Base-by-base conservation (phyloP, 2,888 invertebrate species). In the Diaprepes abbreviatus region DNA sequence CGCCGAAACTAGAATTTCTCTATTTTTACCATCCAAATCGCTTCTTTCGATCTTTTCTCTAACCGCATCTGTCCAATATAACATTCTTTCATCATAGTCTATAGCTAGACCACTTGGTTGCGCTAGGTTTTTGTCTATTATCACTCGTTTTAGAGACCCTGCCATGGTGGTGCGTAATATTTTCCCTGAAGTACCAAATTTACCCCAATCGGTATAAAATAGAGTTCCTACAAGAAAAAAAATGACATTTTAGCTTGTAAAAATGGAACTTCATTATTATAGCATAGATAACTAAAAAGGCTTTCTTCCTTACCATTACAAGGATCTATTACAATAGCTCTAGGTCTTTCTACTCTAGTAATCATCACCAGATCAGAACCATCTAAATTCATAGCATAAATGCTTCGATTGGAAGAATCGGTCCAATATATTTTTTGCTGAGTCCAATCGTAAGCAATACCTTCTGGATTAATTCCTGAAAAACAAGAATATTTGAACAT, bases 371-470 rank as follows among this genome's bases (percentile, higher is more conserved):
- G 85, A 76, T 95, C 92, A 0, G 91, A 87, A 1, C 96, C 95
- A 79, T 96, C 95, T 17, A 94, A 85, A 80, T 97, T 96, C 94
- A 98, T 95, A 0, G 97, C 94, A 79, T 96, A 97, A 64, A 97
- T 96, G 9, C 95, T 94, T 78, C 95, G 95, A 77, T 97, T 96
- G 0, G 94, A 93, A 24, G 96, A 95, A 79, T 98, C 98, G 0
- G 98, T 96, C 97, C 97, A 99, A 83, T 98, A 98, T 35, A 99
- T 90, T 83, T 97, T 98, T 81, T 94, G 94, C 76, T 96, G 96
- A 0, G 98, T 95, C 98, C 98, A 99, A 81, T 99, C 98, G 81
- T 97, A 96, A 0, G 96, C 95, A 72, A 97, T 93, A 3, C 96
- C 96, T 83, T 96, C 96, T 0, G 96, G 96, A 83, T 95, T 96